Evolutionary conservation across 2,888 invertebrate genomes (phyloP).

Genomic region (Phortica okadai): DNA sequence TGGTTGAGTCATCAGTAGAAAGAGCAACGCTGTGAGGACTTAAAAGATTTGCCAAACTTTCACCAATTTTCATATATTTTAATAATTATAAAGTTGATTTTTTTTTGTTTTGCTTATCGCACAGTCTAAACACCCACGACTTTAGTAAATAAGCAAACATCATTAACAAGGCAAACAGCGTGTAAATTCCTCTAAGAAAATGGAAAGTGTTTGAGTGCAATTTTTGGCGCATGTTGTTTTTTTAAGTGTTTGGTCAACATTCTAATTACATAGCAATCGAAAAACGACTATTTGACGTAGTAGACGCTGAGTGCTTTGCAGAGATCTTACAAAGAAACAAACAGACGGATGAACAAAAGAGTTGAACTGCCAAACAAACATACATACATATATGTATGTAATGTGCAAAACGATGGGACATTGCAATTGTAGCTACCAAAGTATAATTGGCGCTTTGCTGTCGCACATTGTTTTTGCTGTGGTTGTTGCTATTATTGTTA

Average conservation of each 20-base stretch:
- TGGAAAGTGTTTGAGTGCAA: slow-evolving; percentile 28
- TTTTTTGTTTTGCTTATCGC: neutral
- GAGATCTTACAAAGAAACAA: neutral
- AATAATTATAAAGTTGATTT: slow-evolving; percentile 21
- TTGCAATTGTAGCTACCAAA: slow-evolving; percentile 5
- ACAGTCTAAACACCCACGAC: neutral
- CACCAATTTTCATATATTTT: slow-evolving; percentile 18
- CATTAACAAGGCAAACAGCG: neutral
- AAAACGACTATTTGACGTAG: neutral
- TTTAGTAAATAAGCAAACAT: neutral
- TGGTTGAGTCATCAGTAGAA: too few species aligned
- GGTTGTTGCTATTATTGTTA: neutral
- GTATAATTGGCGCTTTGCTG: slow-evolving; percentile 27
- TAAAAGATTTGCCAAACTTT: slow-evolving; percentile 13
- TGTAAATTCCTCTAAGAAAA: slow-evolving; percentile 30
- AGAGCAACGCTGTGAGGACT: neutral
- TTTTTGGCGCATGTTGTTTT: slow-evolving; percentile 16
- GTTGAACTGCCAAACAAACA: neutral
- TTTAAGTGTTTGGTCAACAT: slow-evolving; percentile 25
- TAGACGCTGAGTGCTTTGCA: neutral
- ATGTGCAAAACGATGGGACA: slow-evolving; percentile 6
- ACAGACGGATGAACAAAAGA: neutral
- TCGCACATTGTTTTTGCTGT: neutral
- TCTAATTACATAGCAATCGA: slow-evolving; percentile 34
- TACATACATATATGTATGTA: neutral